phyloP scores from a whole-genome alignment of 2,888 invertebrate species.

The Endotricha flammealis region DNA sequence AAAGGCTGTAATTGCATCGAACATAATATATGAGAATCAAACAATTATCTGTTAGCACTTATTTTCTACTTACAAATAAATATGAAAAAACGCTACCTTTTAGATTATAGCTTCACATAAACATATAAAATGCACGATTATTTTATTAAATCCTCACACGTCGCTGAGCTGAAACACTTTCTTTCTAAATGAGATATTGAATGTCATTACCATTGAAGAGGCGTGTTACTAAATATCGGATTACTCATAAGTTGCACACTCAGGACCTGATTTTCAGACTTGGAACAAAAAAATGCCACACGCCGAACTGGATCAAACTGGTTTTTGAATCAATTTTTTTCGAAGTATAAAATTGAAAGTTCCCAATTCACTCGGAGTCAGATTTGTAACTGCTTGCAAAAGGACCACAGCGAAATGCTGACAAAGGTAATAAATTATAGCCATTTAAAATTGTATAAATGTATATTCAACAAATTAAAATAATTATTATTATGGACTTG shows the following conservation, averaged over 20 bases:
- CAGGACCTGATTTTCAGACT: constrained; percentile 34
- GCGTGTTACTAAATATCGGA: constrained; percentile 2
- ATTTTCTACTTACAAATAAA: too few relatives aligned
- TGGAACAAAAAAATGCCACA: constrained; percentile 27
- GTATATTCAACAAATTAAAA: too few relatives aligned
- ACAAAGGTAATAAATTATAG: constrained; percentile 24
- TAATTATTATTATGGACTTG: too few relatives aligned
- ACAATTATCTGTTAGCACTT: too few relatives aligned
- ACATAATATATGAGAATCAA: too few relatives aligned
- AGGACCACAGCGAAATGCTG: constrained; percentile 36
- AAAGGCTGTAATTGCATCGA: too few relatives aligned
- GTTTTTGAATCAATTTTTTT: constrained; percentile 35
- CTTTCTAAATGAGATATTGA: not conserved
- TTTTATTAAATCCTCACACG: not conserved
- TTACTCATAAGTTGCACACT: constrained; percentile 19
- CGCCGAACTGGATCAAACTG: constrained; percentile 34
- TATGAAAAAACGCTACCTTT: too few relatives aligned
- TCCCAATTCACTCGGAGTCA: constrained; percentile 29
- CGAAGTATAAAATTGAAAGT: constrained; percentile 45
- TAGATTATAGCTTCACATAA: too few relatives aligned
- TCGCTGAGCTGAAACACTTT: not conserved
- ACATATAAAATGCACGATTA: too few relatives aligned
- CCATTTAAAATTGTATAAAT: too few relatives aligned
- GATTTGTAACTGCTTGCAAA: constrained; percentile 32
- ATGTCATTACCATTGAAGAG: not conserved